phyloP scores from a whole-genome alignment of 2,888 invertebrate genomes.

The Sinelater perroti region DNA sequence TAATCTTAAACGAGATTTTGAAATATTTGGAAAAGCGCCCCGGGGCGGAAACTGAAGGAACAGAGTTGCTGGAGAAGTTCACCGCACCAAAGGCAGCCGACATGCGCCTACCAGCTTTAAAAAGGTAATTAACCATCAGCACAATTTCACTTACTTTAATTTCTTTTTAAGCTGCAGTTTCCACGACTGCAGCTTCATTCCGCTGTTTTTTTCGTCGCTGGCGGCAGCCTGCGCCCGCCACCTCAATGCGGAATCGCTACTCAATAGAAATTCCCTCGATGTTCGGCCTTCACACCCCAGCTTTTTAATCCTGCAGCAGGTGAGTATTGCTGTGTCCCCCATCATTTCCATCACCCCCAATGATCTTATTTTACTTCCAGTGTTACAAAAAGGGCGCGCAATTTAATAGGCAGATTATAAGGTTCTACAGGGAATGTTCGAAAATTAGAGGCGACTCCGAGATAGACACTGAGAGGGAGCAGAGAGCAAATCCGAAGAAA shows the following conservation, averaged over 20 bases:
- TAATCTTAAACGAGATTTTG: conserved; percentile 45
- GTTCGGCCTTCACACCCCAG: conserved; percentile 45
- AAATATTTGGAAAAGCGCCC: conserved; percentile 38
- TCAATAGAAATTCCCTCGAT: conserved; percentile 47
- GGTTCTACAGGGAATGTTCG: background rate
- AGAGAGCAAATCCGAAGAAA: conserved; percentile 44
- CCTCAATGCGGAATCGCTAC: conserved; percentile 42
- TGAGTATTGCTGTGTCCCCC: too few relatives aligned
- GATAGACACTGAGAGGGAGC: conserved; percentile 26
- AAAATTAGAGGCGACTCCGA: background rate
- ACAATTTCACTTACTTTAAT: background rate
- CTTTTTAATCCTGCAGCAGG: background rate
- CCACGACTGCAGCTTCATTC: conserved; percentile 9
- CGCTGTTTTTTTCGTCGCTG: background rate
- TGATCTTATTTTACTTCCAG: background rate
- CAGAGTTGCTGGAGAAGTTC: conserved; percentile 40
- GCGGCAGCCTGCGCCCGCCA: background rate
- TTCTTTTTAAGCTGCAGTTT: too few relatives aligned
- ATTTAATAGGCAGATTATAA: background rate
- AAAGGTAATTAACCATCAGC: conserved; percentile 38
- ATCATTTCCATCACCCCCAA: too few relatives aligned
- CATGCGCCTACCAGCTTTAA: conserved; percentile 43
- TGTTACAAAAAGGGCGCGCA: background rate
- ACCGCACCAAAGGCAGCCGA: conserved; percentile 41
- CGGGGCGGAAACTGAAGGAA: conserved; percentile 27